Evolutionary conservation across 2,113 vertebrate species (phyloP), one percentile per base, ranked within the genome.

Genomic region (Pachyramphus minor): DNA sequence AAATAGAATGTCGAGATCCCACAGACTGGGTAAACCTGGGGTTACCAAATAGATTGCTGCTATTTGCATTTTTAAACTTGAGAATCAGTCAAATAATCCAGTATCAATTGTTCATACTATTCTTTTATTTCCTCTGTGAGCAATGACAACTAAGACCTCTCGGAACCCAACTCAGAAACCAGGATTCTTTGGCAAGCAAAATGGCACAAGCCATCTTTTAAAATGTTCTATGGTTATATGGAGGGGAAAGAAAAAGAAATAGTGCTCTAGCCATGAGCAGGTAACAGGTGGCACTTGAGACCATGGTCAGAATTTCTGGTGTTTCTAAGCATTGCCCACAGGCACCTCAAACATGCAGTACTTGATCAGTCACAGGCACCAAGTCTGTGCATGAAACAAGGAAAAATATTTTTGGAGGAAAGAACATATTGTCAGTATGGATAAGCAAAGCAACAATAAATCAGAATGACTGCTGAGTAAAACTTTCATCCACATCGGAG

Each of bases 161-260:
- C 25, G 60, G 18, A 93, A 58, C 35, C 6, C 5, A 90, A 63
- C 19, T 62, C 66, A 52, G 50, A 86, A 77, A 76, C 8, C 9
- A 47, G 23, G 28, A 49, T 37, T 59, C 50, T 77, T 45, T 55
- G 37, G 55, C 16, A 64, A 59, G 27, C 23, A 80, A 75, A 80
- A 82, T 4, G 12, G 42, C 33, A 75, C 21, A 82, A 72, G 33
- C 12, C 20, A 47, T 47, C 12, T 58, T 63, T 82, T 33, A 78
- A 93, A 90, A 63, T 39, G 30, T 59, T 69, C 21, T 1, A 8
- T 3, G 4, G 13, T 28, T 80, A 7, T 28, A 10, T 1, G 4
- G 0, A 0, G 0, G 2, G 8, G 11, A 68, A 73, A 80, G 53
- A 39, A 55, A 58, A 49, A 49, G 13, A 45, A 79, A 15, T 0